Percentiles rank a stretch among this genome's conserved stretches.
phyloP scores from a whole-genome alignment of 2,888 invertebrate species.

The Antheraea assamensis region DNA sequence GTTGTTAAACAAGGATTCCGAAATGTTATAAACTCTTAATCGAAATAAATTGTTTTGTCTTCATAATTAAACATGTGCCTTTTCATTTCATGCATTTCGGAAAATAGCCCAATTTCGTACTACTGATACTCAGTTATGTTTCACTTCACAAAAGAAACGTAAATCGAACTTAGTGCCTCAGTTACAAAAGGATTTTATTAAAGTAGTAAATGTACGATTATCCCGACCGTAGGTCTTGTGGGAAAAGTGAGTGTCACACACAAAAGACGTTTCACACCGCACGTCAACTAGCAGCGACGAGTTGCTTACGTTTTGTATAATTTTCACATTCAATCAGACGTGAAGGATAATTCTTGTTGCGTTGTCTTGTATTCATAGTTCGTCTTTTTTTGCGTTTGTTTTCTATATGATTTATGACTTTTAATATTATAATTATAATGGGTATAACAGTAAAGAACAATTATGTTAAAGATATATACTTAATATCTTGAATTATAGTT shows the following conservation, averaged over 20 bases:
- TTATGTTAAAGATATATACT: background rate
- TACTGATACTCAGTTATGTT: too few relatives aligned
- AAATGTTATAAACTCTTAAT: too few relatives aligned
- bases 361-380: conserved; percentile 50
- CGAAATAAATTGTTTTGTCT: too few relatives aligned
- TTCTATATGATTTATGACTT: conserved; percentile 20
- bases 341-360: conserved; percentile 53
- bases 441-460: background rate
- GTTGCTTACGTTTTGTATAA: conserved; percentile 48
- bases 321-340: conserved; percentile 69
- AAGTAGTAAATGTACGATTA: background rate
- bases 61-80: too few relatives aligned
- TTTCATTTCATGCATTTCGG: too few relatives aligned
- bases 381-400: conserved; percentile 25
- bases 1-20: too few relatives aligned
- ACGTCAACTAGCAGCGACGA: conserved; percentile 28
- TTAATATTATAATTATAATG: background rate
- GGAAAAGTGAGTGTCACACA: conserved; percentile 34
- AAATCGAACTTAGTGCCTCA: too few relatives aligned
- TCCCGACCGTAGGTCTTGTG: conserved; percentile 28
- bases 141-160: too few relatives aligned
- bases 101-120: too few relatives aligned
- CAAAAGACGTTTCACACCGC: conserved; percentile 29
- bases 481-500: too few relatives aligned
- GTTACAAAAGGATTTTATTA: background rate